Evolutionary conservation across 1,140 invertebrate genomes (phyloP), one percentile per base, ranked within the genome.

Genomic region (Drosophila mauritiana): DNA sequence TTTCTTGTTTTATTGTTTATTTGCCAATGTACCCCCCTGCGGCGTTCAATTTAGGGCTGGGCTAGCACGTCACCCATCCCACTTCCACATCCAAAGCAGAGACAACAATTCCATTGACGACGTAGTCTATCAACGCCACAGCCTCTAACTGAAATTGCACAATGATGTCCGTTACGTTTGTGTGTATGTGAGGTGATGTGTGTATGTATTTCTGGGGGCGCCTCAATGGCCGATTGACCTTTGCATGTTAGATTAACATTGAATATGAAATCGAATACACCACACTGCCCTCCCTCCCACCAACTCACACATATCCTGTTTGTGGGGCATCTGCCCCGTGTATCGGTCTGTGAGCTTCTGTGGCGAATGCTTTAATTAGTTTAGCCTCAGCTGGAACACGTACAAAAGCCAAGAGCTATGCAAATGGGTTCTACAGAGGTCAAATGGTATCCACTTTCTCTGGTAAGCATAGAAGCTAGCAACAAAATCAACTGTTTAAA

Each of bases 181-280:
- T 57, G 31, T 55, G 13, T 53, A 8, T 55, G 39, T 57, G 46
- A 48, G 36, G 42, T 13, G 34, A 10, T 54, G 31, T 25, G n/a
- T 55, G 46, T 51, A 27, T 48, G 45, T 39, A 36, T 48, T 40
- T 67, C 20, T 70, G 40, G 37, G 20, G 40, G 65, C 46, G 75
- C 78, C 45, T 86, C 78, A 79, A 73, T 82, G 84, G 75, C 79
- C 84, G 84, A 88, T 83, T 88, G 83, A 88, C 83, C 84, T 88
- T 88, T 88, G 83, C 72, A 88, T 77, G 68, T 77, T 83, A 88
- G 84, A 89, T 88, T 88, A 88, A 83, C 83, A 88, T 73, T 88
- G 76, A 88, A 68, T 74, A 65, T 62, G 57, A 67, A 76, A 20
- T 48, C 56, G 31, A 39, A 58, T 48, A 31, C 31, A 31, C 27